These are phyloP conservation scores for Neodiprion virginianus DNA, from an alignment of 1,140 invertebrate species.

Conservation along the genomic window DNA sequence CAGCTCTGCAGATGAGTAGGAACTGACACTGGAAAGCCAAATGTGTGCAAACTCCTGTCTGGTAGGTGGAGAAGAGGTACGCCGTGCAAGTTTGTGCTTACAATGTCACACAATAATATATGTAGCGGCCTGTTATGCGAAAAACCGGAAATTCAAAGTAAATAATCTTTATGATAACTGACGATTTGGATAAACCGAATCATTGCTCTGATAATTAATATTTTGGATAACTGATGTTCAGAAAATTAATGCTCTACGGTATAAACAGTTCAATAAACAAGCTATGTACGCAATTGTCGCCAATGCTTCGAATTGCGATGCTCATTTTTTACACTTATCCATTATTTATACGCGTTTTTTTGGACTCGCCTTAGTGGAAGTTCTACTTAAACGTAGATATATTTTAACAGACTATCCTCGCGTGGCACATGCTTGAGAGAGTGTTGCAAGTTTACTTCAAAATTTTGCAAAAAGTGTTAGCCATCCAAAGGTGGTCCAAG, in stretches of 20 bases:
- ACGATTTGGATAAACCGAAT: not conserved
- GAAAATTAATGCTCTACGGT: too few relatives aligned
- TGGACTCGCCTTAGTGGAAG: slow-evolving; percentile 7
- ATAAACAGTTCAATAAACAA: not conserved
- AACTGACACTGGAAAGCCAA: too few relatives aligned
- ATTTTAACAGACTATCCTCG: slow-evolving; percentile 6
- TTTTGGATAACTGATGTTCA: too few relatives aligned
- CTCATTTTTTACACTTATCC: not conserved
- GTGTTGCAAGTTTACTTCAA: slow-evolving; percentile 15
- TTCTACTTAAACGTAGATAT: slow-evolving; percentile 21
- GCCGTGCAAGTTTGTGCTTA: too few relatives aligned
- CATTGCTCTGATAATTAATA: not conserved
- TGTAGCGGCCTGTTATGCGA: too few relatives aligned
- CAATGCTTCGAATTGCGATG: not conserved
- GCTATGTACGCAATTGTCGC: not conserved
- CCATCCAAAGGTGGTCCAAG: slow-evolving; percentile 93
- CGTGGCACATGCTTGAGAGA: not conserved
- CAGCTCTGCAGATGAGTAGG: too few relatives aligned
- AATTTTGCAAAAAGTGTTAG: slow-evolving; percentile 63
- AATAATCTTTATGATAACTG: slow-evolving; percentile 8
- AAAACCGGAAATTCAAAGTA: too few relatives aligned
- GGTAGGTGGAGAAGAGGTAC: too few relatives aligned
- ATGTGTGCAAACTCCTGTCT: too few relatives aligned
- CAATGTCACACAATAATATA: too few relatives aligned
- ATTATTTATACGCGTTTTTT: not conserved